Conservation (phyloP, 2,888 invertebrate species). For the Stenurella melanura region DNA sequence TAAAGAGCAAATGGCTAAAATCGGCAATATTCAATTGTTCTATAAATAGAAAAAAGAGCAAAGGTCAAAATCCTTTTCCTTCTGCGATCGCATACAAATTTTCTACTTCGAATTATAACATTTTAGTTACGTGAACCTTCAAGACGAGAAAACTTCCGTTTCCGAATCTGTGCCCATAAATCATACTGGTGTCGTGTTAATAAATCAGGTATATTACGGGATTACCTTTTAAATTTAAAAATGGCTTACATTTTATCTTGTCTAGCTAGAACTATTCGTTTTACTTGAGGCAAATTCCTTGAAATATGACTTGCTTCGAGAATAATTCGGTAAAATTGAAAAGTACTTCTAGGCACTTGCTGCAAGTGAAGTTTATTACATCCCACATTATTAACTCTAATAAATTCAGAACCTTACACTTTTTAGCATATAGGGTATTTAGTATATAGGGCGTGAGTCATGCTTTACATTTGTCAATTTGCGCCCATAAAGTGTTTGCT, state of each 20-base stretch:
- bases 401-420: not conserved
- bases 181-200: constrained; percentile 15
- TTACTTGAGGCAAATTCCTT: not conserved
- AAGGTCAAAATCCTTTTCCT: constrained; percentile 26
- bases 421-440: no score
- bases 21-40: constrained; percentile 33
- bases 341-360: not conserved
- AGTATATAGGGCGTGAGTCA: no score
- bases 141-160: constrained; percentile 12
- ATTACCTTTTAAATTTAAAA: constrained; percentile 3
- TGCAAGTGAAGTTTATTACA: not conserved
- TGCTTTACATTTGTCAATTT: no score
- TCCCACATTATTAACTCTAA: not conserved
- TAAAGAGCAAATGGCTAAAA: constrained; percentile 19
- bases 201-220: constrained; percentile 17
- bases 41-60: constrained; percentile 21
- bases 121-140: not conserved
- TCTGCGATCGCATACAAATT: constrained; percentile 28
- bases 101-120: no score
- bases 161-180: not conserved
- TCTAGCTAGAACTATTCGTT: not conserved
- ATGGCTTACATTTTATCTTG: not conserved
- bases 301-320: not conserved
- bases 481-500: no score
- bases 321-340: not conserved